Evolutionary conservation across 2,888 invertebrate species (phyloP), one percentile per base, ranked within the genome.

Genomic region (Pollenia griseotomentosa): DNA sequence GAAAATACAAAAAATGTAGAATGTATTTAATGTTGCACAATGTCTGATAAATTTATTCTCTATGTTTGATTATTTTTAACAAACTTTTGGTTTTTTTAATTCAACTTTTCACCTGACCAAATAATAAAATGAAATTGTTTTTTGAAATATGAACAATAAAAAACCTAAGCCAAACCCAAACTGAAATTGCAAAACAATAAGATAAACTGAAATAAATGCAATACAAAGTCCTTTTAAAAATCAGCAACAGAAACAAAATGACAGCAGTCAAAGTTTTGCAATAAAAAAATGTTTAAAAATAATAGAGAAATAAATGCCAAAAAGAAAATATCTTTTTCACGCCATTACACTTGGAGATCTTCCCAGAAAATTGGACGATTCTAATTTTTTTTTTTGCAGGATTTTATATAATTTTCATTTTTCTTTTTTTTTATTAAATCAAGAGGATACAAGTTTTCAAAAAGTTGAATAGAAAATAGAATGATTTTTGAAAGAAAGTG

Each of bases 81-180:
- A 53, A 77, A 65, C 48, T 83, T 75, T 81, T 55, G 0, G 33
- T 33, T 66, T 7, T 11, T 77, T 83, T 83, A 83, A 80, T 79
- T 79, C 66, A 73, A 86, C 83, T 83, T 83, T 73, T 77, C 86
- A 83, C 86, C 80, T 86, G 86, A 86, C 51, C 73, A 73, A 77
- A 71, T 80, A 75, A 57, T 23, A 57, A 83, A 86, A 63, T 79
- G 40, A 51, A 79, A 53, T 40, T 23, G 46, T n/a, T 40, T 57
- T 23, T 42, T n/a, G 11, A 78, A 66, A 55, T 19, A 66, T 6
- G 33, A 33, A 33, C 6, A 33, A 33, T 53, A 71, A 46, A 42
- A 53, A 80, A 44, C 42, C 2, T 42, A 74, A 70, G 48, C 42
- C 10, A 66, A 66, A 65, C 48, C 48, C 55, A 33, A 23, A 82